Evolutionary conservation across 2,797 vertebrate genomes (phyloP).

Genomic region (Chaetophractus vellerosus): DNA sequence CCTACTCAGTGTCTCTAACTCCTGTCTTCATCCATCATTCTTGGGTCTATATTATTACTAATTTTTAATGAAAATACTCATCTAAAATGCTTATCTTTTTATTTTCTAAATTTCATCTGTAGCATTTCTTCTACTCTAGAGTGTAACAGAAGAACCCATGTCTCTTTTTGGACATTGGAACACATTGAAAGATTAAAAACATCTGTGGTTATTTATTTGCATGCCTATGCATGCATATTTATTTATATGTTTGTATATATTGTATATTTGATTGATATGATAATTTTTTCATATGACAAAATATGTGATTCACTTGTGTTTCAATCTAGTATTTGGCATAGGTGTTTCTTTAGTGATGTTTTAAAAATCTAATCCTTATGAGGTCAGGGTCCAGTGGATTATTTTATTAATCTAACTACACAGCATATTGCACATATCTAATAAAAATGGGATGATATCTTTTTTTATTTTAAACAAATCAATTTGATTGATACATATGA

Average conservation of each 20-base stretch:
- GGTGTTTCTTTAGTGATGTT: not conserved
- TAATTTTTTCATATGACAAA: slow-evolving; percentile 27
- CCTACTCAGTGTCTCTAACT: not conserved
- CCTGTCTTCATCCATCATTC: not conserved
- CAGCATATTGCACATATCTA: slow-evolving; percentile 6
- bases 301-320: not conserved
- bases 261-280: not conserved
- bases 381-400: not conserved
- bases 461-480: too few relatives aligned
- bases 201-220: not conserved
- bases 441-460: not conserved
- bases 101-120: not conserved
- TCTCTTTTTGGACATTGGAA: not conserved
- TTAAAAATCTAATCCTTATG: not conserved
- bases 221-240: not conserved
- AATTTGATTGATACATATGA: too few relatives aligned
- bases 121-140: not conserved
- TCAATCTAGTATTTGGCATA: not conserved
- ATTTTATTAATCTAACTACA: slow-evolving; percentile 12
- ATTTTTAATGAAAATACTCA: not conserved
- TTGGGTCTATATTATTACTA: not conserved
- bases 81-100: not conserved
- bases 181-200: not conserved
- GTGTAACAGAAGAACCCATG: not conserved
- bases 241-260: not conserved